A percentile compares a stretch with the other conserved stretches of the same genome.
Evolutionary conservation across 64 coral and sea anemone genomes (phyloP).

Genomic region (Orbicella faveolata): DNA sequence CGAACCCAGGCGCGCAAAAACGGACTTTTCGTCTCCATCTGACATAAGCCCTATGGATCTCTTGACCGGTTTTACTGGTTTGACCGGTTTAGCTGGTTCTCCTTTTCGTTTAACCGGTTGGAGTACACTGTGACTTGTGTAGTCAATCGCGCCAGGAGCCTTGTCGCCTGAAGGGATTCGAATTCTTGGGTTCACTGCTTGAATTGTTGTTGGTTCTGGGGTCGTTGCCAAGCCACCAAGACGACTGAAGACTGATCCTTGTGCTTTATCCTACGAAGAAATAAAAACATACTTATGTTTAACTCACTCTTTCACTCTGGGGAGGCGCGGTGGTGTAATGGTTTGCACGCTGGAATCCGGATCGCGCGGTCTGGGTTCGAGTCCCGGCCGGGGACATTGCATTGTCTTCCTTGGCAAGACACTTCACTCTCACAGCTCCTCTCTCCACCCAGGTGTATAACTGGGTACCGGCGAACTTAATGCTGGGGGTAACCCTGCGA

Average conservation of each 20-base stretch:
- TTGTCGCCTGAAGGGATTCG: constrained; percentile 25
- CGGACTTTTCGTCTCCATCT: constrained; percentile 41
- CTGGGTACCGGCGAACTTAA: too few species aligned
- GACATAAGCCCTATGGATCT: constrained; percentile 41
- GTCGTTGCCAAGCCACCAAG: constrained; percentile 43
- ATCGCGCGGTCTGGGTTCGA: too few species aligned
- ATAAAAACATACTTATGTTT: too few species aligned
- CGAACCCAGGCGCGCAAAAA: constrained; percentile 57
- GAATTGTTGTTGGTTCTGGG: constrained; percentile 32
- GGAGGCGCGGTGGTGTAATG: too few species aligned
- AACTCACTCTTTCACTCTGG: too few species aligned
- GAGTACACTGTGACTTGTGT: constrained; percentile 59
- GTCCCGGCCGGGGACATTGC: too few species aligned
- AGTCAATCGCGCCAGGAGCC: constrained; percentile 14
- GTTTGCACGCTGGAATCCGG: too few species aligned
- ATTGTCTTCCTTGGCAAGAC: too few species aligned
- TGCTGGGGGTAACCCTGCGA: too few species aligned
- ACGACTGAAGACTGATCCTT: constrained; percentile 56
- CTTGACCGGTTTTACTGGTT: constrained; percentile 61
- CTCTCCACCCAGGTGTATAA: too few species aligned
- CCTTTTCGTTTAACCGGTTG: constrained; percentile 34
- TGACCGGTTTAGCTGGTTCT: constrained; percentile 51
- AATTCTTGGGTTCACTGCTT: constrained; percentile 46
- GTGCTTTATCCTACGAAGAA: constrained; percentile 32
- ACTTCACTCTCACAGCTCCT: too few species aligned